A percentile compares a stretch with the other conserved stretches of the same genome.
Conservation (phyloP, 2,113 vertebrate species). For the Circaetus gallicus region DNA sequence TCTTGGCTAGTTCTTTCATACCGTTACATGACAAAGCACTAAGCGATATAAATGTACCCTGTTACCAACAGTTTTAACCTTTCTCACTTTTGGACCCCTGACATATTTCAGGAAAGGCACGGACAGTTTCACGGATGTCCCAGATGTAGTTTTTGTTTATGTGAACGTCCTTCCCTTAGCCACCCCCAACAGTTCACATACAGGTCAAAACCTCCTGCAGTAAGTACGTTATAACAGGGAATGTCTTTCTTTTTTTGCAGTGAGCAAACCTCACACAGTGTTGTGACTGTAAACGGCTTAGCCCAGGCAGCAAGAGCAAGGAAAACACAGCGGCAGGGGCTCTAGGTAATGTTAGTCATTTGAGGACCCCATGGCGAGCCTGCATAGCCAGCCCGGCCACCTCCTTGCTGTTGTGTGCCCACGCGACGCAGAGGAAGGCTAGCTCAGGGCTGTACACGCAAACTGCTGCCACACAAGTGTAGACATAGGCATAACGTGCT, state of each 20-base stretch:
- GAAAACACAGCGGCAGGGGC: neutral
- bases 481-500: neutral
- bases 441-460: neutral
- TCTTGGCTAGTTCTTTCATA: neutral
- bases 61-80: neutral
- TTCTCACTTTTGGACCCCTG: neutral
- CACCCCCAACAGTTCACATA: neutral
- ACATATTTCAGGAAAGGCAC: neutral
- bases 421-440: neutral
- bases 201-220: neutral
- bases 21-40: neutral
- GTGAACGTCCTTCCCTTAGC: neutral
- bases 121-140: neutral
- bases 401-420: neutral
- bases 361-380: neutral
- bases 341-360: neutral
- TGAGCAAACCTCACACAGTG: rapidly evolving
- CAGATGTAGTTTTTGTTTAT: neutral
- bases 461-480: neutral
- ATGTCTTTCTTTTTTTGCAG: neutral
- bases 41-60: neutral
- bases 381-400: neutral
- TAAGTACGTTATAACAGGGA: neutral
- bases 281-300: neutral
- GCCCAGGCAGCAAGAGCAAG: neutral